Evolutionary conservation across 1,140 invertebrate genomes (phyloP).

Genomic region (Calycopis cecrops): DNA sequence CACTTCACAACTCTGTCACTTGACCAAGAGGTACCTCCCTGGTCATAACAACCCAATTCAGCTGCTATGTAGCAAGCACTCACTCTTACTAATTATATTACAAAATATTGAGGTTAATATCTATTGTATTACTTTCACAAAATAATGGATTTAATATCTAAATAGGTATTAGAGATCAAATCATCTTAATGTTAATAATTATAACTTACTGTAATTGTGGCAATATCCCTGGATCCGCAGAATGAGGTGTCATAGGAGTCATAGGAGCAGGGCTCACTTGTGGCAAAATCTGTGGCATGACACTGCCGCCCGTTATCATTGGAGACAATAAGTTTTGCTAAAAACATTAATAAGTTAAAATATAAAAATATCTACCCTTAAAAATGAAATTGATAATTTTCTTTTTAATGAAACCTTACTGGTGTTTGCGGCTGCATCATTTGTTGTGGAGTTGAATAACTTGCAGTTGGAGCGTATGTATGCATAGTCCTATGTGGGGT

Average conservation of each 20-base stretch:
- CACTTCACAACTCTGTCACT: too few relatives aligned
- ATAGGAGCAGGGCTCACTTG: constrained; percentile 86
- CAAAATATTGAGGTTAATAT: too few relatives aligned
- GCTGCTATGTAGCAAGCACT: too few relatives aligned
- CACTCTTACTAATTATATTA: too few relatives aligned
- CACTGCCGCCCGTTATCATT: constrained; percentile 78
- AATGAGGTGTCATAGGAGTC: constrained; percentile 96
- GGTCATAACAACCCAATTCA: too few relatives aligned
- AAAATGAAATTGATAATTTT: background rate
- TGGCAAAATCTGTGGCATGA: constrained; percentile 71
- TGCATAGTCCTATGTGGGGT: constrained; percentile 83
- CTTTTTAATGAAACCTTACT: constrained; percentile 71
- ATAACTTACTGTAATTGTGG: constrained; percentile 94
- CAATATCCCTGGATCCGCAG: constrained; percentile 94
- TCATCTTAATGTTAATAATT: too few relatives aligned
- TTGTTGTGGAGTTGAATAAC: constrained; percentile 82
- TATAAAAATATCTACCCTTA: background rate
- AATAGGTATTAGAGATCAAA: too few relatives aligned
- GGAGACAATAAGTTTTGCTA: constrained; percentile 92
- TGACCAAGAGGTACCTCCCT: too few relatives aligned
- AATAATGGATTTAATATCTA: too few relatives aligned
- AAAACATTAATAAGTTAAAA: constrained; percentile 20
- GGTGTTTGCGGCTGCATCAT: constrained; percentile 92
- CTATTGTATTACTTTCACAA: background rate
- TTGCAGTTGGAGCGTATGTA: constrained; percentile 80